phyloP scores from a whole-genome alignment of 2,888 invertebrate genomes.

The Conops quadrifasciatus region DNA sequence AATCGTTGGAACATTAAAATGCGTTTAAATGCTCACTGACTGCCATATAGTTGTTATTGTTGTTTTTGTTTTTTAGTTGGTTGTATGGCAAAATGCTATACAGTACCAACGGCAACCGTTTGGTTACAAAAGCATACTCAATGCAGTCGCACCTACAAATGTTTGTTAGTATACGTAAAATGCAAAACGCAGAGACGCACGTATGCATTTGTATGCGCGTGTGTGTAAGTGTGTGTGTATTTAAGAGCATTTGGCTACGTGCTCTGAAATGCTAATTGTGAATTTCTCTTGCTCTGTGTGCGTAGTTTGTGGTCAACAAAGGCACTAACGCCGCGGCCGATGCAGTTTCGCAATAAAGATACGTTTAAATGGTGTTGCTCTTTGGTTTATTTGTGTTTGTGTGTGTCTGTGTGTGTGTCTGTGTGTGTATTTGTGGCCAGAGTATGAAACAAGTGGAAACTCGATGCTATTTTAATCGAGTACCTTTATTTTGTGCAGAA shows the following conservation, averaged over 20 bases:
- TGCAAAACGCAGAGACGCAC: neutral
- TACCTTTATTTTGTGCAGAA: neutral
- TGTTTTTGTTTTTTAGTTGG: no score
- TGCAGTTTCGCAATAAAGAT: neutral
- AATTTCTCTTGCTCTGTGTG: neutral
- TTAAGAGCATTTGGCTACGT: neutral
- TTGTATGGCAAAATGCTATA: no score
- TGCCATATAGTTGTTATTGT: neutral
- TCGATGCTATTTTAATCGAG: neutral
- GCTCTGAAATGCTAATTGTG: constrained; percentile 3
- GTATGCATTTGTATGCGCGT: no score
- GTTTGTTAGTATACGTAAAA: no score
- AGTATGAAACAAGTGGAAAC: neutral
- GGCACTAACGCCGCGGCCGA: neutral
- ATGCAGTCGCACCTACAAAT: neutral
- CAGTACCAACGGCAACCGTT: no score
- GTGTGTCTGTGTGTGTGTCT: neutral
- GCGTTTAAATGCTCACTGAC: no score
- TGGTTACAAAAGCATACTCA: no score
- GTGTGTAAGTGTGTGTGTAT: neutral
- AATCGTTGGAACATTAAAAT: no score
- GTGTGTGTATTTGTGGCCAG: constrained; percentile 3
- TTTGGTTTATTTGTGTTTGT: neutral
- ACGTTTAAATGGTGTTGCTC: constrained; percentile 2
- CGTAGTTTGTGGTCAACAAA: constrained; percentile 8